These are phyloP conservation scores for Caenorhabditis sp. DNA, from an alignment of 2,888 invertebrate species.

Conservation along the genomic window DNA sequence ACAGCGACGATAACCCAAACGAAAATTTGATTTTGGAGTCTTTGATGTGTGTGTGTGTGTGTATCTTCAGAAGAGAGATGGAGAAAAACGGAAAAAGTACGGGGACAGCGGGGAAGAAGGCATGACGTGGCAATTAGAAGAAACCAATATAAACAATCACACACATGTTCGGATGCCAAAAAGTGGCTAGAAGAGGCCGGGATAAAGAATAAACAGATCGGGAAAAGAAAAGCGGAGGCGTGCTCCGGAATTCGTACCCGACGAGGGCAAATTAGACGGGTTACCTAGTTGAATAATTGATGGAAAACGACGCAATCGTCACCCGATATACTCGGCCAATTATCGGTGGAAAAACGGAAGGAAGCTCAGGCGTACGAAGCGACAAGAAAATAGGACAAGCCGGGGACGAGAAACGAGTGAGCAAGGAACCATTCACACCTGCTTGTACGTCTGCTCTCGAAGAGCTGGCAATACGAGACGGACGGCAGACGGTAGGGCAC, in stretches of 20 bases:
- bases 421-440: slow-evolving; percentile 34
- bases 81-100: slow-evolving; percentile 6
- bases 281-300: slow-evolving; percentile 35
- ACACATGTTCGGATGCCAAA: slow-evolving; percentile 34
- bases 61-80: slow-evolving; percentile 7
- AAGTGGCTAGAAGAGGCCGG: slow-evolving; percentile 14
- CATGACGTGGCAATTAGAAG: slow-evolving; percentile 13
- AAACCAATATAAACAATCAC: slow-evolving; percentile 36
- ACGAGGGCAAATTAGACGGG: slow-evolving; percentile 41
- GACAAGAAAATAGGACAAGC: slow-evolving; percentile 48
- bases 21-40: slow-evolving; percentile 49
- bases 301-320: slow-evolving; percentile 22
- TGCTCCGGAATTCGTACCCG: slow-evolving; percentile 47
- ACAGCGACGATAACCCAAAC: slow-evolving; percentile 38
- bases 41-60: slow-evolving; percentile 51
- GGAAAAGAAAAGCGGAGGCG: slow-evolving; percentile 8
- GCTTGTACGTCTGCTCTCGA: slow-evolving; percentile 41
- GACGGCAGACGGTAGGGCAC: slow-evolving; percentile 31
- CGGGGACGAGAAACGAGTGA: no score
- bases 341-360: slow-evolving; percentile 48
- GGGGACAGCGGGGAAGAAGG: neutral
- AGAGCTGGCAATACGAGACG: slow-evolving; percentile 48
- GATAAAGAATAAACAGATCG: slow-evolving; percentile 42
- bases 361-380: slow-evolving; percentile 6
- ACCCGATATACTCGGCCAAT: slow-evolving; percentile 35